Base-by-base conservation (phyloP, 2,888 invertebrate genomes). In the Metacarcinus magister region DNA sequence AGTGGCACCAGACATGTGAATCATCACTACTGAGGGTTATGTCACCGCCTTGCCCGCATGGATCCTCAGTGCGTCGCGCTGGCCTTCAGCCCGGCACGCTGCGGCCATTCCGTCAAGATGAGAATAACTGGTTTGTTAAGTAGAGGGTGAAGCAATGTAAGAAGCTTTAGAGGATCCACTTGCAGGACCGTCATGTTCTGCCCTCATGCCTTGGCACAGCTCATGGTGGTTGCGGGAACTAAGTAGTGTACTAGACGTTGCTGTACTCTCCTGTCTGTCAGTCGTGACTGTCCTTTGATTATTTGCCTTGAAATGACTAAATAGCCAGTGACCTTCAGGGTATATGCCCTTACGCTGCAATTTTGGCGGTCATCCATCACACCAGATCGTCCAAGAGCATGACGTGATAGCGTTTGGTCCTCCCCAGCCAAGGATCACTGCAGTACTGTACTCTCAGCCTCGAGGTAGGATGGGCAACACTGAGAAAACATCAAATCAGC, bases 21-120 rank as follows among this genome's bases (percentile, higher is more conserved):
- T 19, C 87, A 19, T 87, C 87, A 54, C 54, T 19, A 87, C 28
- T 87, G 87, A 87, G 46, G 13, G 46, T 91, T 48, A 46, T 91
- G 91, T 46, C 28, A 46, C n/a, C 91, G 91, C 46, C 44, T 28
- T 46, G 91, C 91, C 48, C 39, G 87, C 87, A 87, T 87, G 87
- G 16, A 32, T 0, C 10, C 32, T 10, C 4, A 19, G 3, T 8
- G 87, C 16, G 39, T 3, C 28, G 16, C 13, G 32, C 87, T 39
- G 75, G 39, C 87, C 39, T 16, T 16, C 87, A 75, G 75, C 87
- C 39, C 39, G 39, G 39, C 39, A 32, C 39, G 39, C 87, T 39
- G 87, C 87, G 4, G 28, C 75, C n/a, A 28, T 28, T 75, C 28
- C 8, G 28, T 39, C 10, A n/a, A 32, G 39, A 39, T 39, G 32